Base-by-base conservation (phyloP, 2,797 vertebrate species). In the Miichthys miiuy region DNA sequence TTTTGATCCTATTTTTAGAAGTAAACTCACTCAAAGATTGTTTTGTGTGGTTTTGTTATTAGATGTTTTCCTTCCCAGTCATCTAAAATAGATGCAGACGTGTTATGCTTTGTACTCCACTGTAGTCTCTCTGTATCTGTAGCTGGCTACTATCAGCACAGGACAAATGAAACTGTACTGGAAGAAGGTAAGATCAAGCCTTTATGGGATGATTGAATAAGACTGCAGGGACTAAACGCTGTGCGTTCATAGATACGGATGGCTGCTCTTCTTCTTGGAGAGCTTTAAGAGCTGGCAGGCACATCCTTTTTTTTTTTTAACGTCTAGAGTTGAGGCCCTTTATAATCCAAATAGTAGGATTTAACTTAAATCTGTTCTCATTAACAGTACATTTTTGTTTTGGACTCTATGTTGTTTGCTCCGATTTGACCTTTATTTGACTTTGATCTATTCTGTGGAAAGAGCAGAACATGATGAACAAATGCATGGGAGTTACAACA, bases 1-100 rank as follows among this genome's bases (percentile, higher is more conserved):
- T 91, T 91, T 87, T 88, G 68, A 75, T 83, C 77, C 80, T 94
- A 93, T 91, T 93, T 93, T 89, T 91, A 88, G 91, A 81, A 2
- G 63, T 51, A 9, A 68, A 86, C 63, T 75, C 5, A 3, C 58
- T 83, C 66, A 82, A 89, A 90, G 75, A 88, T 86, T 90, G 86
- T 91, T 89, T 80, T 55, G 77, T 68, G 56, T 11, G 62, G 67
- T 81, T 90, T 89, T 92, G 87, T 92, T 89, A 79, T 87, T 79
- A 56, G 58, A 81, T 64, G 79, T 87, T 91, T 91, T 90, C 82
- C 91, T 89, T 83, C 85, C 89, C 79, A 57, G 76, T 62, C 34
- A 60, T 87, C 79, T 63, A 52, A 91, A 91, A 90, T 83, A 87
- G 90, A 88, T 74, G 62, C 78, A 60, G 82, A 67, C 60, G 21